Conservation (phyloP, 2,797 vertebrate genomes). For the Adelosebastes latens region DNA sequence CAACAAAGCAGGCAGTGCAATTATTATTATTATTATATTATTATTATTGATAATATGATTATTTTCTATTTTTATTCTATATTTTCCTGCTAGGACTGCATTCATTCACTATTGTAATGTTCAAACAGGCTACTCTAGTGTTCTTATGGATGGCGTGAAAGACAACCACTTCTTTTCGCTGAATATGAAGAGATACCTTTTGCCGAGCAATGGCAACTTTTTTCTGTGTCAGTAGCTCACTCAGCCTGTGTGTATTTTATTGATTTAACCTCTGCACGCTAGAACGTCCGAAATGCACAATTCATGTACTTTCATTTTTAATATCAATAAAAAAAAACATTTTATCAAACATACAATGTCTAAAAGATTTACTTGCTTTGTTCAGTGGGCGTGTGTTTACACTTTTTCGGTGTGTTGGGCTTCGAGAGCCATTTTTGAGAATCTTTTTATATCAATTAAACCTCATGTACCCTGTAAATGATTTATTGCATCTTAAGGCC, state of each 20-base stretch:
- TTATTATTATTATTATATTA: constrained; percentile 78
- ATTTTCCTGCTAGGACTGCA: constrained; percentile 84
- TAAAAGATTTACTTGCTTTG: constrained; percentile 51
- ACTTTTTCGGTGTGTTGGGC: constrained; percentile 15
- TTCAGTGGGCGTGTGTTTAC: constrained; percentile 19
- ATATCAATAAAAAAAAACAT: constrained; percentile 88
- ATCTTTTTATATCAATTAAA: constrained; percentile 69
- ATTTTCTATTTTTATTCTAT: constrained; percentile 75
- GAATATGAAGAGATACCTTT: constrained; percentile 82
- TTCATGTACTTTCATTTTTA: constrained; percentile 91
- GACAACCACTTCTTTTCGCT: constrained; percentile 79
- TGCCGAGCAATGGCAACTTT: constrained; percentile 73
- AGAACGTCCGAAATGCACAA: constrained; percentile 89
- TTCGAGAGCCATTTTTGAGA: constrained; percentile 27
- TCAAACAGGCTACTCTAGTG: constrained; percentile 80
- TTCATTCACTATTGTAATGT: constrained; percentile 82
- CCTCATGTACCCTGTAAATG: constrained; percentile 63
- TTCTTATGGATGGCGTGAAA: constrained; percentile 79
- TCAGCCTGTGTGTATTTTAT: constrained; percentile 87
- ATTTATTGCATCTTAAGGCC: constrained; percentile 71
- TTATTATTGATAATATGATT: constrained; percentile 69
- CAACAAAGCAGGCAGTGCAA: constrained; percentile 86
- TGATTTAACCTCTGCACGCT: constrained; percentile 89
- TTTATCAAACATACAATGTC: constrained; percentile 83
- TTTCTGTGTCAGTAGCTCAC: constrained; percentile 83